Evolutionary conservation across 2,888 invertebrate genomes (phyloP), one percentile per base, ranked within the genome.

Genomic region (Drosophila macrospina): DNA sequence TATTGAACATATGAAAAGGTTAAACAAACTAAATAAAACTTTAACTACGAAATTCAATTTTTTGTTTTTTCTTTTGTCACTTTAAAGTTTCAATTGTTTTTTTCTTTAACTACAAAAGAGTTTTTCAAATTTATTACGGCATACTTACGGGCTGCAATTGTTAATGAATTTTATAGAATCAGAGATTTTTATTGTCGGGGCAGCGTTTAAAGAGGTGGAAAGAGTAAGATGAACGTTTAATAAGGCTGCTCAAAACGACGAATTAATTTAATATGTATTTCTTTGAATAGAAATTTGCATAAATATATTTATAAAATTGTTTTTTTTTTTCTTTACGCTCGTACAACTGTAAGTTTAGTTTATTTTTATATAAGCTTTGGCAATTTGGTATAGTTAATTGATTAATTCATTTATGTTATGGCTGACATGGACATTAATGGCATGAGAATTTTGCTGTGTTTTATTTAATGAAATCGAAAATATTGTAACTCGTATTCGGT

Each of bases 361-460:
- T 36, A 36, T 66, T 34, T 39, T 48, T 41, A 13, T 45, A 45
- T 45, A 71, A 61, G 60, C 48, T 60, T 51, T 66, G 41, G 59
- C 63, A 64, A 36, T 60, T 69, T 78, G 54, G 48, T 59, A 59
- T 54, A 50, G 41, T 52, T 62, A 64, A 57, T 54, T 42, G 59
- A 65, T 65, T 54, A 50, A 44, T 52, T 62, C 61, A 57, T 54
- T 42, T 62, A 65, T 65, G 51, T 50, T 65, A 62, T 78, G 66
- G 41, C 66, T 76, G 72, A 80, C 57, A 63, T 59, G 76, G 69
- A 47, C 39, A 61, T 74, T 68, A 64, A 83, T 82, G 81, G 71
- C 84, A 86, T 83, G 86, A 74, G 66, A 80, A 80, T 83, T 83
- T 86, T 59, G 68, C 66, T 82, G 59, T 62, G 55, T 65, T 62